Evolutionary conservation across 1,140 invertebrate species (phyloP).

Genomic region (Saxidomus purpurata): DNA sequence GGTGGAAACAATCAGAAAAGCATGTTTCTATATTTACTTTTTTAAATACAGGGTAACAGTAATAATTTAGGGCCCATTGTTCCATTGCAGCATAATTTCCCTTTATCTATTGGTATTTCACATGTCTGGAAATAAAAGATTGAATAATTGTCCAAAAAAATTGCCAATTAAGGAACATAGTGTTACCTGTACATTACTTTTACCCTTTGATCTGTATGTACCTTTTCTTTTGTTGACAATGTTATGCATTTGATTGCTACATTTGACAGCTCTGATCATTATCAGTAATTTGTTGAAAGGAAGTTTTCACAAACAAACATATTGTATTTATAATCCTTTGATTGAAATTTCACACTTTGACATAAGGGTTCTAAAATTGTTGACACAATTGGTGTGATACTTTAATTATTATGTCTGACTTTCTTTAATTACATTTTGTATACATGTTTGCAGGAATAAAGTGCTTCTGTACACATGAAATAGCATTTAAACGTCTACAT

Average conservation of each 20-base stretch:
- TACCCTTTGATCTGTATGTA: slow-evolving; percentile 48
- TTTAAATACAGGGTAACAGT: no score
- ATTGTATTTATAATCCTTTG: slow-evolving; percentile 54
- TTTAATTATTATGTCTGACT: slow-evolving; percentile 8
- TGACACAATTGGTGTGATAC: slow-evolving; percentile 9
- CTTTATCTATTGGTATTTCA: neutral
- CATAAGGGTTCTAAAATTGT: slow-evolving; percentile 10
- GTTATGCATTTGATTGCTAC: slow-evolving; percentile 26
- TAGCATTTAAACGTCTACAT: no score
- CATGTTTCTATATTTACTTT: no score
- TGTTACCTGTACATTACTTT: slow-evolving; percentile 2
- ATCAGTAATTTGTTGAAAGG: slow-evolving; percentile 37
- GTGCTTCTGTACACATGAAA: no score
- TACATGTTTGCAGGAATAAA: neutral
- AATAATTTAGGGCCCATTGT: no score
- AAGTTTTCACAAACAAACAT: slow-evolving; percentile 51
- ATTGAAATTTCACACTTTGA: slow-evolving; percentile 47
- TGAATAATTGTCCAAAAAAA: slow-evolving; percentile 37
- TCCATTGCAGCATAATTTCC: no score
- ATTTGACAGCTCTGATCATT: slow-evolving; percentile 57
- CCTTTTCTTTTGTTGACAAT: neutral
- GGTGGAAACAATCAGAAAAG: no score
- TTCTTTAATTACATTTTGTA: neutral
- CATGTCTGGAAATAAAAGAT: slow-evolving; percentile 25
- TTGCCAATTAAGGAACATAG: slow-evolving; percentile 10